Conservation (phyloP, 2,888 invertebrate genomes). For the Corythucha ciliata region DNA sequence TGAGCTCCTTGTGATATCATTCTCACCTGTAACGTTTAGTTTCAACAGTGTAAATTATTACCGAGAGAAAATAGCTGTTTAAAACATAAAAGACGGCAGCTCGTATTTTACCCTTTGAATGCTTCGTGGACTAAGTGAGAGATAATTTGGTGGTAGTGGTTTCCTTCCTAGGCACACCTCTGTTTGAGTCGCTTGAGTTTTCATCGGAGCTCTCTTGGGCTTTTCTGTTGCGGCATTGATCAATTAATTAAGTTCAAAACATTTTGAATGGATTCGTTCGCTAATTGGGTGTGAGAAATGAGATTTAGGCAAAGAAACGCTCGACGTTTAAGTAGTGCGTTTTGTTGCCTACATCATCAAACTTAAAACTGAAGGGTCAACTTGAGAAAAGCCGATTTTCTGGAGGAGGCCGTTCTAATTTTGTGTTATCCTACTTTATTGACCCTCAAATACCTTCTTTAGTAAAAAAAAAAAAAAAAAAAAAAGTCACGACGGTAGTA, state of each 20-base stretch:
- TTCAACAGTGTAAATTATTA: not conserved
- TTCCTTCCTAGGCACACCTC: constrained; percentile 65
- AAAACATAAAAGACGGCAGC: not conserved
- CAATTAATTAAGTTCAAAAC: no score
- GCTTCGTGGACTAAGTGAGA: constrained; percentile 68
- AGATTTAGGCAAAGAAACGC: no score
- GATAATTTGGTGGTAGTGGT: constrained; percentile 54
- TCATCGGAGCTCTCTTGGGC: constrained; percentile 74
- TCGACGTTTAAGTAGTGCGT: no score
- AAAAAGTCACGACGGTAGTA: no score
- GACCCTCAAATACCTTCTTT: no score
- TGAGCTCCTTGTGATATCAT: constrained; percentile 87
- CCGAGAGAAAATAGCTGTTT: not conserved
- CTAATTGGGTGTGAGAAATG: not conserved
- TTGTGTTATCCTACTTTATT: no score
- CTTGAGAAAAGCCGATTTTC: no score
- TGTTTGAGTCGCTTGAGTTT: constrained; percentile 86
- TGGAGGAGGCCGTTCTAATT: no score
- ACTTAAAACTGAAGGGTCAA: no score
- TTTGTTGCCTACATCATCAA: no score
- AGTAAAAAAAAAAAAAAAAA: no score
- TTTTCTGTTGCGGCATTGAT: no score
- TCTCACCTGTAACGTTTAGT: constrained; percentile 51
- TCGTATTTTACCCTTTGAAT: constrained; percentile 56
- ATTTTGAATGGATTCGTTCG: not conserved